Evolutionary conservation across 2,888 invertebrate species (phyloP).

Genomic region (Cataglyphis altisquamis): DNA sequence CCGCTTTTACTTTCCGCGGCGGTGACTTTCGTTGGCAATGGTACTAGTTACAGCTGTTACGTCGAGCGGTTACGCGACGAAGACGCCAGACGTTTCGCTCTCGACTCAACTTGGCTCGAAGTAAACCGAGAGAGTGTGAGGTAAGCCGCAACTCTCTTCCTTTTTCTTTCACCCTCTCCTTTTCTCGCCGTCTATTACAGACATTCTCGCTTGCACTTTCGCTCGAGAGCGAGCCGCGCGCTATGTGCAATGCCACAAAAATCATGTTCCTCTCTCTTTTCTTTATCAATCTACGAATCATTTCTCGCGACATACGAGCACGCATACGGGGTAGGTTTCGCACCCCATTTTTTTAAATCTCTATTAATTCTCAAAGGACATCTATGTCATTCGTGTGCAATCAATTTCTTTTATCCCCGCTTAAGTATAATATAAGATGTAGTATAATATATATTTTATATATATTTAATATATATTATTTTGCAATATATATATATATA

Average conservation of each 20-base stretch:
- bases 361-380: conserved; percentile 8
- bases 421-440: background rate
- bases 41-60: conserved; percentile 85
- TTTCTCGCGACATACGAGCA: background rate
- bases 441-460: background rate
- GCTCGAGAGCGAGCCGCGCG: background rate
- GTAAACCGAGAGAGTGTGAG: conserved; percentile 52
- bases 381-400: background rate
- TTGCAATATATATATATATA: background rate
- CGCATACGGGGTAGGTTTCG: background rate
- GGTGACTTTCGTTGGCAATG: conserved; percentile 85
- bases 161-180: background rate
- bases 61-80: conserved; percentile 79
- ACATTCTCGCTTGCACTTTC: conserved; percentile 72
- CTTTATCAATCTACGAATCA: background rate
- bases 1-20: conserved; percentile 83
- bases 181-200: conserved; percentile 17
- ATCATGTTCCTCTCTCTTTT: background rate
- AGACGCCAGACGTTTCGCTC: conserved; percentile 54
- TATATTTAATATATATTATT: background rate
- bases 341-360: background rate
- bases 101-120: conserved; percentile 54
- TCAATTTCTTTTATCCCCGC: conserved; percentile 5
- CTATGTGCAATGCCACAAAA: conserved; percentile 4
- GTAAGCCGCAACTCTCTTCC: conserved; percentile 60